Base-by-base conservation (phyloP, 2,797 vertebrate species). In the Carapus acus region DNA sequence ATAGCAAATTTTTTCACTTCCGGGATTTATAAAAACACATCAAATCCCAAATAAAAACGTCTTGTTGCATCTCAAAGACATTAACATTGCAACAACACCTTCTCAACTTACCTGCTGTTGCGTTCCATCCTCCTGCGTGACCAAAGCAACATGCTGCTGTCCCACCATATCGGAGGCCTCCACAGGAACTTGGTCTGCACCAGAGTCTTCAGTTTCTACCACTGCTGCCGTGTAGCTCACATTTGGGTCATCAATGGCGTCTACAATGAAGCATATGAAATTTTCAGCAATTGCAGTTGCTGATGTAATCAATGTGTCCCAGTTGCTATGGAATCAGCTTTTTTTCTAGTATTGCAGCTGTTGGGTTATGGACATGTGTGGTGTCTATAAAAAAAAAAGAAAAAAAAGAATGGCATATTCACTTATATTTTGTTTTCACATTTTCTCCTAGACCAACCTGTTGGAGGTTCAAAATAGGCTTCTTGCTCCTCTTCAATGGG, bases 401-500 rank as follows among this genome's bases (percentile, higher is more conserved):
- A n/a, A n/a, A n/a, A n/a, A n/a, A n/a, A n/a, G n/a, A n/a, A n/a
- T n/a, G n/a, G n/a, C n/a, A n/a, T n/a, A n/a, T n/a, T n/a, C n/a
- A n/a, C n/a, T n/a, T n/a, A n/a, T n/a, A n/a, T n/a, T n/a, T n/a
- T 1, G 1, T 17, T 13, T 16, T 14, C 23, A 8, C 12, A 11
- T 8, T 38, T 17, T n/a, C 14, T 20, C n/a, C 12, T 6, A 13
- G 36, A 64, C 83, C 12, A 7, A 97, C 96, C 94, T 90, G 93
- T 80, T 18, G 94, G 91, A 14, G 92, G 93, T 70, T 99, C 94
- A 54, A 96, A 97, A 81, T 96, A 98, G 38, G 92, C 90, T 76
- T 98, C 94, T 72, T 94, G 93, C 62, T 98, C 95, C 73, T 98
- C 96, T 66, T 99, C 96, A 2, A 98, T 98, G 67, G 96, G 95